Conservation (phyloP, 2,113 vertebrate species). For the Serilophus lunatus region DNA sequence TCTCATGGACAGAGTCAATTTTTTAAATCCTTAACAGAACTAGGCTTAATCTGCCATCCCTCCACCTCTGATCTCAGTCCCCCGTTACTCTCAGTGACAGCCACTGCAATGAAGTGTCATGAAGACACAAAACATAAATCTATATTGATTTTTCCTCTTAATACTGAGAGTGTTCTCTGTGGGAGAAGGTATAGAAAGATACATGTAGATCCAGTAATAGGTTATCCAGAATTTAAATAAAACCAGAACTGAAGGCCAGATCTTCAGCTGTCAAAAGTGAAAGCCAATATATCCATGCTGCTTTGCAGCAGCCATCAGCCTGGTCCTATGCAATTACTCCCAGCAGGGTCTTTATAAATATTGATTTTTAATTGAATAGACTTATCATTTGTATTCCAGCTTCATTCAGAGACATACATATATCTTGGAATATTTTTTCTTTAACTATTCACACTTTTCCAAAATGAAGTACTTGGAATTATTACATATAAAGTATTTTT, state of each 20-base stretch:
- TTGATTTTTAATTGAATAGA: neutral
- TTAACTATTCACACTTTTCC: neutral
- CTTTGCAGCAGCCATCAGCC: neutral
- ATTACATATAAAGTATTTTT: neutral
- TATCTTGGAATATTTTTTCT: neutral
- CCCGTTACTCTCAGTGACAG: neutral
- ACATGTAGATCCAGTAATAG: neutral
- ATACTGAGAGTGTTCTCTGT: neutral
- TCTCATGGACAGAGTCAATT: neutral
- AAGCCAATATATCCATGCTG: neutral
- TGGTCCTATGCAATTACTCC: neutral
- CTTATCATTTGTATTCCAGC: neutral
- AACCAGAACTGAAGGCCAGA: neutral
- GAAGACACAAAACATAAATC: neutral
- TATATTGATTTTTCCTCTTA: constrained; percentile 13
- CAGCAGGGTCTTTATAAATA: neutral
- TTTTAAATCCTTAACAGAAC: neutral
- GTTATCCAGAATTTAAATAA: neutral
- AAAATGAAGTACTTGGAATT: neutral
- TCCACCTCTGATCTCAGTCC: neutral
- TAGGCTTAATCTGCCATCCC: neutral
- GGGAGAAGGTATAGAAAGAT: neutral
- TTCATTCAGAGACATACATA: neutral
- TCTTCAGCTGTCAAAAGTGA: neutral
- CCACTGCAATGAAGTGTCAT: neutral